Conservation (phyloP, 2,113 vertebrate species). For the Zapus hudsonius region DNA sequence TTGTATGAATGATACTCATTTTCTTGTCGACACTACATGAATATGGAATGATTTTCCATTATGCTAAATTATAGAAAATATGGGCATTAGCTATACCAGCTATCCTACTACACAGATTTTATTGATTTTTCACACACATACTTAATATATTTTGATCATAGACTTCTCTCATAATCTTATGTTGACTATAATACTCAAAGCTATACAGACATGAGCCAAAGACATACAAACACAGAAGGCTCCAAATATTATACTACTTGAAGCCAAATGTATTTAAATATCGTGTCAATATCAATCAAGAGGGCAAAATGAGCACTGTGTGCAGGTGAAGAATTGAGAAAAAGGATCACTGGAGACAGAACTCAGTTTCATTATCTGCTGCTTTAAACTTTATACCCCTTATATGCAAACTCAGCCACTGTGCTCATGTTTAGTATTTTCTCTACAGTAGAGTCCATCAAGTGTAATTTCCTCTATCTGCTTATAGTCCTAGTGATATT, state of each 20-base stretch:
- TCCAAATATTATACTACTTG: neutral
- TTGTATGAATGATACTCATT: neutral
- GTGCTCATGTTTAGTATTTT: neutral
- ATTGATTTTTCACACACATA: neutral
- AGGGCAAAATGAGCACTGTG: neutral
- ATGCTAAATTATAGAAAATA: slow-evolving; percentile 1
- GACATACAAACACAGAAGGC: neutral
- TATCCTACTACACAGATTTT: neutral
- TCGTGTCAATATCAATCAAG: neutral
- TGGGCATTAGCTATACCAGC: neutral
- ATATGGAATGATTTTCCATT: neutral
- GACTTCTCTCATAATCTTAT: too few relatives aligned
- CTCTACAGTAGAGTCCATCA: neutral
- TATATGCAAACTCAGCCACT: neutral
- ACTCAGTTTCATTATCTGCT: neutral
- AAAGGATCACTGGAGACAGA: neutral
- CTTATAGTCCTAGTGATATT: neutral
- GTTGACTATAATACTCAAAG: neutral
- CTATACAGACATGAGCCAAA: neutral
- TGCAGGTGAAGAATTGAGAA: neutral
- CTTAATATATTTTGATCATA: neutral
- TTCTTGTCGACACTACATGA: neutral
- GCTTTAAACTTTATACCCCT: neutral
- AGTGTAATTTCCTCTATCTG: neutral
- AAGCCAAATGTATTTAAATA: slow-evolving; percentile 19